Conservation (phyloP, 2,888 invertebrate species). For the Sinotaia quadrata region DNA sequence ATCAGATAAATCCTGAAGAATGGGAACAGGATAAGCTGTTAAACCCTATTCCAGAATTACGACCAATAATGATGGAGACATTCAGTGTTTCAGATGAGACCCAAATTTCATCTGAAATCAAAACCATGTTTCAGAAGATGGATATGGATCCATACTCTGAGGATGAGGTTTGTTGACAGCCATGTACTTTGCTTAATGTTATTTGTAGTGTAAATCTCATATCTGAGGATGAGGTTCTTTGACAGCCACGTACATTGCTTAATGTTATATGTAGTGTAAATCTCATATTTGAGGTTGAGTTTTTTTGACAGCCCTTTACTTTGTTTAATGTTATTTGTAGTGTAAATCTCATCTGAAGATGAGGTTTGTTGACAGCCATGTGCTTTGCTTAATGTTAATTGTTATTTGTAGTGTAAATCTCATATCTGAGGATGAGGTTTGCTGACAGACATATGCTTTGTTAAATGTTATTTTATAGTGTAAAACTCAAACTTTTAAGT, state of each 20-base stretch:
- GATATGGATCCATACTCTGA: conserved; percentile 66
- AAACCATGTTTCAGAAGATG: conserved; percentile 44
- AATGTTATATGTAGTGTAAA: background rate
- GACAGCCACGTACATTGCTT: too few relatives aligned
- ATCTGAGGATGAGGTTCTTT: too few relatives aligned
- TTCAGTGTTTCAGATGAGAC: conserved; percentile 50
- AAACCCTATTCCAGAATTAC: too few relatives aligned
- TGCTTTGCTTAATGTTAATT: too few relatives aligned
- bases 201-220: background rate
- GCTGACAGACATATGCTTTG: too few relatives aligned
- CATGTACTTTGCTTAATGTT: too few relatives aligned
- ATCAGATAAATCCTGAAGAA: background rate
- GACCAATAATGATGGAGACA: too few relatives aligned
- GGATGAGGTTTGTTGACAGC: conserved; percentile 64
- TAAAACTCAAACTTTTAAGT: background rate
- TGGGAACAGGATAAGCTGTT: background rate
- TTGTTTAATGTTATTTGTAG: too few relatives aligned
- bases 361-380: conserved; percentile 62
- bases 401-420: background rate
- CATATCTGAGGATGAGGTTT: background rate
- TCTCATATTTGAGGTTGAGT: background rate
- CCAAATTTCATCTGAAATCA: conserved; percentile 44
- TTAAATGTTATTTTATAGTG: background rate
- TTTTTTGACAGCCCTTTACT: too few relatives aligned
- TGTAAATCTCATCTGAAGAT: too few relatives aligned